Conservation (phyloP, 2,797 vertebrate species). For the Diplodus puntazzo region DNA sequence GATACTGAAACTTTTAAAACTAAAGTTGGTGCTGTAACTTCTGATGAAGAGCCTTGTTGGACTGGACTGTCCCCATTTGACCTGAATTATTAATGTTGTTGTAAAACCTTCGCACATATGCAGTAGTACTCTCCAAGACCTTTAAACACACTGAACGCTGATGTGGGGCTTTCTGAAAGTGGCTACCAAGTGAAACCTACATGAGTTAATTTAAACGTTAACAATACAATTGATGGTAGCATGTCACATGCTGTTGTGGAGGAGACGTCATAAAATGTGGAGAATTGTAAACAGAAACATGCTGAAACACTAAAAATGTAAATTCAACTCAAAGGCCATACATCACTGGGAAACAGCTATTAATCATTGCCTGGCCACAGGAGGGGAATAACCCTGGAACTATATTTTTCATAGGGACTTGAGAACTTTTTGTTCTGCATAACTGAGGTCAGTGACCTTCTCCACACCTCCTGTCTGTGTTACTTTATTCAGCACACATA, state of each 20-base stretch:
- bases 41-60: too few relatives aligned
- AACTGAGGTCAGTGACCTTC: neutral
- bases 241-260: neutral
- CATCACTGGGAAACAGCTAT: neutral
- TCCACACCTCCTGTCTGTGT: neutral
- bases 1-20: too few relatives aligned
- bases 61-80: too few relatives aligned
- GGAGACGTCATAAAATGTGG: neutral
- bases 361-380: slow-evolving; percentile 12
- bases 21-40: too few relatives aligned
- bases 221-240: neutral
- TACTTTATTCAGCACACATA: neutral
- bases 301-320: neutral
- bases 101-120: too few relatives aligned
- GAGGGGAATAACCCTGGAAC: neutral
- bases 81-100: too few relatives aligned
- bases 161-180: neutral
- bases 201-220: slow-evolving; percentile 17
- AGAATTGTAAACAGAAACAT: neutral
- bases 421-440: neutral
- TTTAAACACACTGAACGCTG: neutral
- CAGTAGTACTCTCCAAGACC: too few relatives aligned
- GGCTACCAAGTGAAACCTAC: neutral
- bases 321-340: neutral
- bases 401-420: neutral